Base-by-base conservation (phyloP, 1,140 invertebrate genomes). In the Bombus confusus region DNA sequence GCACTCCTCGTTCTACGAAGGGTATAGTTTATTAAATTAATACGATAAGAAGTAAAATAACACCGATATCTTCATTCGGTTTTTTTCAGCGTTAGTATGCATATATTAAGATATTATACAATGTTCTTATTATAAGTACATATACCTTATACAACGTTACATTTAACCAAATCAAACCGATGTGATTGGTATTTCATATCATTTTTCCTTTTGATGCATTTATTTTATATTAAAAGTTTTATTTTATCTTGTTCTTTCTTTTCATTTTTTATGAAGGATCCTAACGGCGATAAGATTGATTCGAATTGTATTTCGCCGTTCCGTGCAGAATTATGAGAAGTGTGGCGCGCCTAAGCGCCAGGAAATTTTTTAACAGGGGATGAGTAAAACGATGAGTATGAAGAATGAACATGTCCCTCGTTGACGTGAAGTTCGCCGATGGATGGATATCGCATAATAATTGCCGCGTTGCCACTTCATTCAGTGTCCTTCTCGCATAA, bases 21-120 rank as follows among this genome's bases (percentile, higher is more conserved):
- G 96, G 64, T 98, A 95, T 91, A 97, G 96, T 96, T 98, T 98
- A 91, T 97, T 96, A 95, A 97, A 97, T 92, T 97, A 98, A 91
- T 31, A 18, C 90, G 91, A 83, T 93, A 91, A 82, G 90, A 90
- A 92, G 81, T 93, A 93, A 94, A 93, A 92, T 92, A 93, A 92
- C 82, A 90, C 15, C 87, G 86, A 18, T 85, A 75, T 64, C 93
- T 93, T 91, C 31, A 82, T 91, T 91, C 88, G 88, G 80, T 83
- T 92, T 85, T 85, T 79, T 91, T 93, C 92, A 93, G 79, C 88
- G 87, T 84, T 91, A 89, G 59, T 71, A 71, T 31, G 78, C 80
- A 37, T 43, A 31, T 62, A 71, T 62, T 83, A 82, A 18, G 18
- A 85, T 64, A 59, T 73, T 39, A 28, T 73, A 71, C 34, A 41